Conservation (phyloP, 35 echinoderm and acorn worm genomes). For the Holothuria glaberrima region DNA sequence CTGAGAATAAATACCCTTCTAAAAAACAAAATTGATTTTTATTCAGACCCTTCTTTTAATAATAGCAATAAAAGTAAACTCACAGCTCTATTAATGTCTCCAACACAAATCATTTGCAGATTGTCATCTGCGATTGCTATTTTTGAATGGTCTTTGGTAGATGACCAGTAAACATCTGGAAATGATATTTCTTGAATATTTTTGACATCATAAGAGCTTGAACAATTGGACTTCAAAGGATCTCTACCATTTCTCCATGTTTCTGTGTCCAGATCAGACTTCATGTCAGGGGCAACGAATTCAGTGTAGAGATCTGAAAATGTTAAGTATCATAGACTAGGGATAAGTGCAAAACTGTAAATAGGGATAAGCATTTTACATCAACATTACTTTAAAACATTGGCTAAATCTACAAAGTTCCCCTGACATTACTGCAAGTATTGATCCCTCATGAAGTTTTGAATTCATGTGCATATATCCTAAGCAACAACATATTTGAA, state of each 20-base stretch:
- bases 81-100: constrained; percentile 61
- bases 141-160: constrained; percentile 63
- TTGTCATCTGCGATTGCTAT: constrained; percentile 20
- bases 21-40: too few relatives aligned
- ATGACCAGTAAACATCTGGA: constrained; percentile 1
- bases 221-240: constrained; percentile 25
- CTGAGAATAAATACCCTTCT: too few relatives aligned
- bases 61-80: not conserved
- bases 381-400: too few relatives aligned
- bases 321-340: too few relatives aligned
- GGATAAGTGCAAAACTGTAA: too few relatives aligned
- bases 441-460: too few relatives aligned
- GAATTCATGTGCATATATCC: too few relatives aligned
- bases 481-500: too few relatives aligned
- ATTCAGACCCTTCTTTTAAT: too few relatives aligned
- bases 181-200: constrained; percentile 50
- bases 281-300: constrained; percentile 36
- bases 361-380: too few relatives aligned
- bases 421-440: too few relatives aligned
- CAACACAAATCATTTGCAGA: constrained; percentile 20
- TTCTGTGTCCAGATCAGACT: constrained; percentile 23
- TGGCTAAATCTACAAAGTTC: too few relatives aligned
- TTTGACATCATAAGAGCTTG: not conserved
- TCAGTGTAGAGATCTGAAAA: constrained; percentile 52
- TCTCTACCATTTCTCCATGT: constrained; percentile 50